Evolutionary conservation across 2,797 vertebrate genomes (phyloP).

Genomic region (Salmo trutta): DNA sequence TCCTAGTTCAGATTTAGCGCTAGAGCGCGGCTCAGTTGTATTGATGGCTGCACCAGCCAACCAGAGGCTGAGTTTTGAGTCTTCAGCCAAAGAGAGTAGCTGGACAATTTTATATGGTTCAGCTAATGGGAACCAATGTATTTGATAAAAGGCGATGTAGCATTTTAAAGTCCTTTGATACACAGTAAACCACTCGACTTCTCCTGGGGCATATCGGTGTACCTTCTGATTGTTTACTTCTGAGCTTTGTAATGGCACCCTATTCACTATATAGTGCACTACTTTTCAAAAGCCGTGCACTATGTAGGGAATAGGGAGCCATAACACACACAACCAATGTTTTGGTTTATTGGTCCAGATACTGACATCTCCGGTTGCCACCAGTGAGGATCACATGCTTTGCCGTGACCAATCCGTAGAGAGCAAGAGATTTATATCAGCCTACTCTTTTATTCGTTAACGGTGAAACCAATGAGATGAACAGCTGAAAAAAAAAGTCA

Average conservation of each 20-base stretch:
- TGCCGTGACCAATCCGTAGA: slow-evolving; percentile 12
- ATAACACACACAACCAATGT: background rate
- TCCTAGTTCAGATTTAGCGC: no score
- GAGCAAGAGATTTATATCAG: slow-evolving; percentile 19
- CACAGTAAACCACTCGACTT: slow-evolving; percentile 20
- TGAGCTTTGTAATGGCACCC: slow-evolving; percentile 8
- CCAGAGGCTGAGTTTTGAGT: slow-evolving; percentile 21
- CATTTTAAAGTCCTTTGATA: slow-evolving; percentile 25
- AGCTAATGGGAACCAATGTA: slow-evolving; percentile 15
- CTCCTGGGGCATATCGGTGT: slow-evolving; percentile 22
- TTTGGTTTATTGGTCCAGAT: slow-evolving; percentile 15
- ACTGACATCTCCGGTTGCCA: slow-evolving; percentile 27
- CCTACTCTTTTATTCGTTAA: slow-evolving; percentile 26
- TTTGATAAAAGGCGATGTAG: slow-evolving; percentile 37
- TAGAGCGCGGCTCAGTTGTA: slow-evolving; percentile 13
- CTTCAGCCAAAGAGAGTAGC: background rate
- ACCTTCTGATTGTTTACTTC: slow-evolving; percentile 34
- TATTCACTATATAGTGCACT: background rate
- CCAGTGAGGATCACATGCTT: slow-evolving; percentile 18
- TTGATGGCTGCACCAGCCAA: slow-evolving; percentile 20
- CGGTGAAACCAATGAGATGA: slow-evolving; percentile 22
- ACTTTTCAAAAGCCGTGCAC: background rate
- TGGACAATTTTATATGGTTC: slow-evolving; percentile 9
- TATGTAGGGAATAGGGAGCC: background rate
- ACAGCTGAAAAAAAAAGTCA: slow-evolving; percentile 18